Evolutionary conservation across 2,888 invertebrate species (phyloP).

Genomic region (Dicranocentrus wangi): DNA sequence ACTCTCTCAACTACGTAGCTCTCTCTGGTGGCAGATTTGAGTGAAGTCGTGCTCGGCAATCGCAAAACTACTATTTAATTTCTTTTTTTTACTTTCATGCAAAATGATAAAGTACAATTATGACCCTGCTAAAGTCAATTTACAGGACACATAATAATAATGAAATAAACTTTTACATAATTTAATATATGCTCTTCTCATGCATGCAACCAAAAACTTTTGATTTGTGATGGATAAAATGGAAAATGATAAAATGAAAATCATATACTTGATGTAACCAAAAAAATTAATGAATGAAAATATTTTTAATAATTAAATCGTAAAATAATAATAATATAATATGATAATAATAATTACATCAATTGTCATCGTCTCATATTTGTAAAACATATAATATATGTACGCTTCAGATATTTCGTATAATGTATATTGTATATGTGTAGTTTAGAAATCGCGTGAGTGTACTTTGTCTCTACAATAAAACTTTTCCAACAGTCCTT

Average conservation of each 20-base stretch:
- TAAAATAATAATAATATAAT: constrained; percentile 24
- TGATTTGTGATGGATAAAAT: too few species aligned
- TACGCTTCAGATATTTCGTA: background rate
- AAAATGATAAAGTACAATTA: background rate
- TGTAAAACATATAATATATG: background rate
- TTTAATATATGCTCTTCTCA: too few species aligned
- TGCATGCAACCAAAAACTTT: too few species aligned
- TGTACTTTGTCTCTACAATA: constrained; percentile 2
- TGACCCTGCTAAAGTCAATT: too few species aligned
- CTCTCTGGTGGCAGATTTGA: too few species aligned
- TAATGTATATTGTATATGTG: background rate
- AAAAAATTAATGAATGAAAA: constrained; percentile 18
- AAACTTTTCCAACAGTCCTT: too few species aligned
- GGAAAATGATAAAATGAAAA: constrained; percentile 9
- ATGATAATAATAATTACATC: constrained; percentile 15
- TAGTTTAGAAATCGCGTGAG: constrained; percentile 5
- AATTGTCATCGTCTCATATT: constrained; percentile 16
- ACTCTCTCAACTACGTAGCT: too few species aligned
- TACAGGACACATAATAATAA: too few species aligned
- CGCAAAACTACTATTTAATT: too few species aligned
- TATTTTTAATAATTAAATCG: constrained; percentile 24
- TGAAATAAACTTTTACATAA: too few species aligned
- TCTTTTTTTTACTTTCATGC: too few species aligned
- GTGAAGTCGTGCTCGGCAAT: too few species aligned
- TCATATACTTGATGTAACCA: background rate